Evolutionary conservation across 1,140 invertebrate species (phyloP).

Genomic region (Metopolophium dirhodum): DNA sequence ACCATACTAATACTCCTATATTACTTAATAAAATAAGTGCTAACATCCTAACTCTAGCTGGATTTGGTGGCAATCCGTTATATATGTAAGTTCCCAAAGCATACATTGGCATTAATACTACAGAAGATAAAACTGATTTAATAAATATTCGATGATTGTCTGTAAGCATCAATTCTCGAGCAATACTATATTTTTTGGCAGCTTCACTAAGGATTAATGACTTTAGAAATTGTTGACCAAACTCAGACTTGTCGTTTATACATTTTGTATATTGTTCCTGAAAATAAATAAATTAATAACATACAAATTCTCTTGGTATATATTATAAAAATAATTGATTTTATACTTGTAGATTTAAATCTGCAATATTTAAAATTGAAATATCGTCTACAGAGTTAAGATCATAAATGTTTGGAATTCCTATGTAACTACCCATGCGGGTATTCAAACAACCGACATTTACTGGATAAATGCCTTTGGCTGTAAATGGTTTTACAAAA

Average conservation of each 20-base stretch:
- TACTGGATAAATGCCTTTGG: conserved; percentile 29
- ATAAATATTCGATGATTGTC: conserved; percentile 58
- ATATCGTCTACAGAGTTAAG: conserved; percentile 37
- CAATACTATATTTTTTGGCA: conserved; percentile 65
- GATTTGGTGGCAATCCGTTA: conserved; percentile 54
- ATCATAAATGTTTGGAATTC: conserved; percentile 55
- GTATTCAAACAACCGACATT: conserved; percentile 52
- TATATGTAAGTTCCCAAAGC: conserved; percentile 58
- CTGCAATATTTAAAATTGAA: not conserved
- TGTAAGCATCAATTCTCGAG: conserved; percentile 62
- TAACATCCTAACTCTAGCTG: conserved; percentile 60
- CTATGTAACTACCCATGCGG: conserved; percentile 48
- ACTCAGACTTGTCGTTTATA: conserved; percentile 62
- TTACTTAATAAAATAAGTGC: conserved; percentile 61
- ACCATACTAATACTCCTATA: conserved; percentile 61
- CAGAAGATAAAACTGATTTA: conserved; percentile 58
- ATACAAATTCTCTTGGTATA: not conserved
- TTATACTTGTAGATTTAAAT: conserved; percentile 1
- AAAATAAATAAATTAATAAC: not conserved
- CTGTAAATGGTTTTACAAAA: conserved; percentile 11
- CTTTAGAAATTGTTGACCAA: conserved; percentile 62
- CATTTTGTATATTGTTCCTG: not conserved
- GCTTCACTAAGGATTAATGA: conserved; percentile 63
- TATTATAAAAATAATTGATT: not conserved
- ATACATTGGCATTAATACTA: conserved; percentile 59